Percentiles rank a stretch among this genome's conserved stretches.
Conservation (phyloP, 2,888 invertebrate species). For the Capitulum mitella region DNA sequence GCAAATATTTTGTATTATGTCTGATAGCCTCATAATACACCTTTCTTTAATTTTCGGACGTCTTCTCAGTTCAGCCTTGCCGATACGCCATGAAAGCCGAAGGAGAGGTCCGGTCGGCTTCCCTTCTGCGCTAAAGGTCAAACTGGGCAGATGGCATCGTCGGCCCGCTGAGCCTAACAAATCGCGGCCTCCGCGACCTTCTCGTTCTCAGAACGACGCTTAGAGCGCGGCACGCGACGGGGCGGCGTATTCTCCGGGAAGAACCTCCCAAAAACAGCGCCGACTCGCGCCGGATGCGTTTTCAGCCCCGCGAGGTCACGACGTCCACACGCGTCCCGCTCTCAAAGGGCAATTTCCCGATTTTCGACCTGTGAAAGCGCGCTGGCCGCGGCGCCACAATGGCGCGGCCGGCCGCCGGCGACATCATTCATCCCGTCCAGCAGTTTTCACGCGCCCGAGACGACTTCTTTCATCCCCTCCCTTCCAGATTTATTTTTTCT, state of each 20-base stretch:
- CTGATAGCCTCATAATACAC: too few relatives aligned
- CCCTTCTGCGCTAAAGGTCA: too few relatives aligned
- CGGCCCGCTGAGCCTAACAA: too few relatives aligned
- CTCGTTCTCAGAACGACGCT: too few relatives aligned
- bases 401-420: background rate
- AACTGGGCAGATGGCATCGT: too few relatives aligned
- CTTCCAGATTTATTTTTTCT: background rate
- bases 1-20: too few relatives aligned
- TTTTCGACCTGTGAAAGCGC: background rate
- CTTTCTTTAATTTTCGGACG: too few relatives aligned
- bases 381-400: background rate
- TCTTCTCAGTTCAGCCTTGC: too few relatives aligned
- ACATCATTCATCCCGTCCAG: background rate
- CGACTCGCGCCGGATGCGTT: too few relatives aligned
- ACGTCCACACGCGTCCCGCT: background rate
- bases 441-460: background rate
- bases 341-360: background rate
- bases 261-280: background rate
- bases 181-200: too few relatives aligned
- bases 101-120: too few relatives aligned
- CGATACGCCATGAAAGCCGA: too few relatives aligned
- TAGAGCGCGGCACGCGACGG: background rate
- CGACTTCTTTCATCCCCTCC: background rate
- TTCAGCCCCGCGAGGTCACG: background rate
- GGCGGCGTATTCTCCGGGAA: background rate